Conservation (phyloP, 2,888 invertebrate genomes). For the Leucoptera coffeella region DNA sequence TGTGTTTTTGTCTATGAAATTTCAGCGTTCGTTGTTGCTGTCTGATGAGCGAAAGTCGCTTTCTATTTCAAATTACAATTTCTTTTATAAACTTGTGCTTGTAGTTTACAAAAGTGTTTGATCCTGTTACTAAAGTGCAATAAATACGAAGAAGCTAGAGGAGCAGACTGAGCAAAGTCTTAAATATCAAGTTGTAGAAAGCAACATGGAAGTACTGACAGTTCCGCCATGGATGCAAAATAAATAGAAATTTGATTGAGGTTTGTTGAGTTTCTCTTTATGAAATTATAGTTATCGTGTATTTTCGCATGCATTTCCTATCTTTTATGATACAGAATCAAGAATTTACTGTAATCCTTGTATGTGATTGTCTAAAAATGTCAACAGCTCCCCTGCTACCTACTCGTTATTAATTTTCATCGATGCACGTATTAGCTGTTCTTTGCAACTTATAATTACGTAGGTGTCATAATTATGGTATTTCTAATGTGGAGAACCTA, state of each 20-base stretch:
- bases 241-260: conserved; percentile 51
- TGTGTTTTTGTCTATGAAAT: conserved; percentile 1
- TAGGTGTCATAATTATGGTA: no score
- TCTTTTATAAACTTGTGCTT: neutral
- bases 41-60: conserved; percentile 28
- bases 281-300: no score
- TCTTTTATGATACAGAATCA: no score
- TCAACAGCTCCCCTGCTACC: no score
- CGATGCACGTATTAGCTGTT: no score
- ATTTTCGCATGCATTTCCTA: no score
- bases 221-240: conserved; percentile 57
- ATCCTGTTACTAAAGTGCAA: neutral
- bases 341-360: no score
- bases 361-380: no score
- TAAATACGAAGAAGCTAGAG: neutral
- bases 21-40: conserved; percentile 3
- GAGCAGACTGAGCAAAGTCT: neutral
- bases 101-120: neutral
- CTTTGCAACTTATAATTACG: no score
- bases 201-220: conserved; percentile 56
- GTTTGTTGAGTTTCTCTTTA: no score
- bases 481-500: no score
- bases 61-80: conserved; percentile 15
- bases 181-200: conserved; percentile 19
- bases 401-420: no score